Conservation (phyloP, 2,888 invertebrate species). For the Chrysina gloriosa region DNA sequence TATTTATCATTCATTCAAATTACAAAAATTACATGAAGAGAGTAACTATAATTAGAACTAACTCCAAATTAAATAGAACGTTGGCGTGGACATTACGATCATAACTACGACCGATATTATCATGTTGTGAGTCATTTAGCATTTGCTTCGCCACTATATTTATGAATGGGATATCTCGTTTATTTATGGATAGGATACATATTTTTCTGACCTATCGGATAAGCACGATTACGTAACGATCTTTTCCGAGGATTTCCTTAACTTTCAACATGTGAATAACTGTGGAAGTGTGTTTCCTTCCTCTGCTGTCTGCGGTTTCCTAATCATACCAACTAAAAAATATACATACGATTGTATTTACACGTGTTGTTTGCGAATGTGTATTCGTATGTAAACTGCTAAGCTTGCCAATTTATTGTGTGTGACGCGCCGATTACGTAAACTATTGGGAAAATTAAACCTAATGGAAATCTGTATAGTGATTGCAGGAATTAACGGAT, state of each 20-base stretch:
- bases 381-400: neutral
- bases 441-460: neutral
- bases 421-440: neutral
- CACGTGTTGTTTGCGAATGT: neutral
- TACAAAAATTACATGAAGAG: no score
- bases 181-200: slow-evolving; percentile 2
- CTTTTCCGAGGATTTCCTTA: slow-evolving; percentile 28
- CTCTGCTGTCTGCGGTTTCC: slow-evolving; percentile 13
- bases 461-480: neutral
- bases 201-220: neutral
- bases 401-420: slow-evolving; percentile 1
- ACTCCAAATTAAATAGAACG: neutral
- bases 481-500: neutral
- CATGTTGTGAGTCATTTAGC: slow-evolving; percentile 13
- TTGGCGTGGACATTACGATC: no score
- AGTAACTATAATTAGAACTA: no score
- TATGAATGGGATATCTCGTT: slow-evolving; percentile 24
- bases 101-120: neutral
- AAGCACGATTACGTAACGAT: slow-evolving; percentile 2
- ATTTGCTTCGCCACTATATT: slow-evolving; percentile 3
- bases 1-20: no score
- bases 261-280: slow-evolving; percentile 18
- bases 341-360: neutral
- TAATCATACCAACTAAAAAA: neutral
- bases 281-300: slow-evolving; percentile 29